Base-by-base conservation (phyloP, 2,888 invertebrate species). In the Hetaerina titia region DNA sequence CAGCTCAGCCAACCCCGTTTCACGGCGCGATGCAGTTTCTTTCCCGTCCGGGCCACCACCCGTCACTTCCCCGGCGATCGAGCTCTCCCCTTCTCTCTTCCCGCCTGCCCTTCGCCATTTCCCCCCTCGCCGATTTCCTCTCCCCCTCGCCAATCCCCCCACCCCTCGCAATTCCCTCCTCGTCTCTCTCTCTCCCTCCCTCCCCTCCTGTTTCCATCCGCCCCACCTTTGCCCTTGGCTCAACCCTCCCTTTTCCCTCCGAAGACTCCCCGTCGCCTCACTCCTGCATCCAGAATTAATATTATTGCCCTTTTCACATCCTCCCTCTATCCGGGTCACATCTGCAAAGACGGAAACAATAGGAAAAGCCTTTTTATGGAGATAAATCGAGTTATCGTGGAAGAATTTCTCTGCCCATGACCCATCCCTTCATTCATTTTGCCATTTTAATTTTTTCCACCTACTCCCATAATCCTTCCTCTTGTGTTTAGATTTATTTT, bases 291-390 rank as follows among this genome's bases (percentile, higher is more conserved):
- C 11, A 31, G 81, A 81, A 81, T 81, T 81, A 81, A 81, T 69
- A 56, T 92, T 92, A 92, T 92, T 69, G 69, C 92, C 92, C 57
- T 69, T 92, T 92, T 92, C 92, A 92, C 92, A 92, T 92, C 92
- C 92, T 69, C 19, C 92, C 74, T 13, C 74, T 63, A 56, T 90
- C 90, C 89, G 15, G 31, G 90, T 56, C 92, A 57, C 74, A 92
- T 92, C 92, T 56, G 92, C n/a, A 31, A 45, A 69, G 92, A 74
- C 22, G 92, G 56, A 74, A 92, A 92, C 92, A 92, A 92, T 92
- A 92, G 92, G n/a, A 74, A 92, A 92, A 74, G 17, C 19, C 92
- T 69, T 92, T 64, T 92, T 57, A 31, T 81, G 19, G 64, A 92
- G 92, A 74, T 92, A 74, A 92, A 64, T 69, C 92, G 69, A 74